A percentile compares a stretch with the other conserved stretches of the same genome.
Conservation (phyloP, 2,888 invertebrate genomes). For the Nowickia ferox region DNA sequence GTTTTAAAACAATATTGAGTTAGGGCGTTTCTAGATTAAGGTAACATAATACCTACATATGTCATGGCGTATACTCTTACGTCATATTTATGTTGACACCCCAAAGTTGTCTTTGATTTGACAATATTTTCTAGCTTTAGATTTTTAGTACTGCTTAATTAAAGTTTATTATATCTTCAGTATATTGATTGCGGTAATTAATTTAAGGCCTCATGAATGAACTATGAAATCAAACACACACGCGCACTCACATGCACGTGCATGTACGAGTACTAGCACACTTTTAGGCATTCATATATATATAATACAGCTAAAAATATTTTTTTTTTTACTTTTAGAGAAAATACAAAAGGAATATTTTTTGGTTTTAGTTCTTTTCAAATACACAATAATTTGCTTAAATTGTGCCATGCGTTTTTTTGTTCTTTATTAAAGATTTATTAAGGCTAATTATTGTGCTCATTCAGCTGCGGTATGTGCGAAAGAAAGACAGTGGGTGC, state of each 20-base stretch:
- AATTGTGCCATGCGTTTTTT: background rate
- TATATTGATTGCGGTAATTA: conserved; percentile 8
- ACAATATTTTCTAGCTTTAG: too few species aligned
- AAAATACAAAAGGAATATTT: conserved; percentile 5
- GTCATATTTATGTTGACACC: too few species aligned
- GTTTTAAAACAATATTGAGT: too few species aligned
- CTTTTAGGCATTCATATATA: conserved; percentile 15
- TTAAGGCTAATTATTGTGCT: background rate
- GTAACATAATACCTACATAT: too few species aligned
- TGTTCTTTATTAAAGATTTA: conserved; percentile 33
- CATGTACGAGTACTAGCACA: background rate
- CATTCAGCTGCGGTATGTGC: background rate
- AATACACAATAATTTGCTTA: background rate
- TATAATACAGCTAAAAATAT: too few species aligned
- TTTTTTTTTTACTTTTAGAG: too few species aligned
- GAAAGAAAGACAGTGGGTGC: background rate
- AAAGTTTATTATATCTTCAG: conserved; percentile 19
- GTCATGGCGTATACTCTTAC: too few species aligned
- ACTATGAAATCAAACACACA: conserved; percentile 39
- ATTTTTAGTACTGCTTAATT: conserved; percentile 19
- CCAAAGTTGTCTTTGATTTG: too few species aligned
- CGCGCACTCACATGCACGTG: too few species aligned
- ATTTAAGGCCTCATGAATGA: conserved; percentile 30
- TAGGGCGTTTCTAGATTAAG: too few species aligned
- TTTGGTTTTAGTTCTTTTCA: background rate